A percentile compares a stretch with the other conserved stretches of the same genome.
phyloP scores from a whole-genome alignment of 1,140 invertebrate species.

The Acyrthosiphon pisum region DNA sequence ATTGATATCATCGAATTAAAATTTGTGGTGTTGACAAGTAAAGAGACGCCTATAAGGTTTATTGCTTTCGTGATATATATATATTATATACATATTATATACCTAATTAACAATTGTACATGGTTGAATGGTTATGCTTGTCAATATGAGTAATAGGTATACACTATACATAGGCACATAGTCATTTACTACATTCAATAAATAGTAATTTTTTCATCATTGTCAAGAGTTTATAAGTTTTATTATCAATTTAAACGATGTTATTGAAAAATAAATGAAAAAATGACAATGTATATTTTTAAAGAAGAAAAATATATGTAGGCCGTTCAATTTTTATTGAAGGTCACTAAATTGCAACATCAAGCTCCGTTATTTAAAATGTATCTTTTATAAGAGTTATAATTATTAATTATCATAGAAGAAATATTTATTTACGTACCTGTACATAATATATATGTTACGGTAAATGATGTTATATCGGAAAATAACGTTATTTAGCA shows the following conservation, averaged over 20 bases:
- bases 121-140: constrained; percentile 41
- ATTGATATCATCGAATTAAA: not conserved
- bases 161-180: not conserved
- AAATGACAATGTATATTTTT: constrained; percentile 26
- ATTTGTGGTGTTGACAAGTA: not conserved
- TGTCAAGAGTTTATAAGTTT: constrained; percentile 18
- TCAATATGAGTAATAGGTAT: not conserved
- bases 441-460: not conserved
- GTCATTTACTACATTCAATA: not conserved
- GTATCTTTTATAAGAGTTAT: not conserved
- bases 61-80: not conserved
- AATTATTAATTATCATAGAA: not conserved
- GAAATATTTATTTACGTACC: not conserved
- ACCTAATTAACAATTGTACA: constrained; percentile 34
- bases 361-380: not conserved
- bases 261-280: constrained; percentile 31
- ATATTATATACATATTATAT: not conserved
- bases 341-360: constrained; percentile 19
- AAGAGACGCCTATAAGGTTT: not conserved
- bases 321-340: constrained; percentile 25
- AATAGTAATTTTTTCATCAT: constrained; percentile 34
- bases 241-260: constrained; percentile 29
- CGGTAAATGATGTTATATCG: too few species aligned
- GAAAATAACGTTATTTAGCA: too few species aligned
- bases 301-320: constrained; percentile 43